A percentile compares a stretch with the other conserved stretches of the same genome.
phyloP scores from a whole-genome alignment of 92 coral and sea anemone genomes.

The Porites cylindrica region DNA sequence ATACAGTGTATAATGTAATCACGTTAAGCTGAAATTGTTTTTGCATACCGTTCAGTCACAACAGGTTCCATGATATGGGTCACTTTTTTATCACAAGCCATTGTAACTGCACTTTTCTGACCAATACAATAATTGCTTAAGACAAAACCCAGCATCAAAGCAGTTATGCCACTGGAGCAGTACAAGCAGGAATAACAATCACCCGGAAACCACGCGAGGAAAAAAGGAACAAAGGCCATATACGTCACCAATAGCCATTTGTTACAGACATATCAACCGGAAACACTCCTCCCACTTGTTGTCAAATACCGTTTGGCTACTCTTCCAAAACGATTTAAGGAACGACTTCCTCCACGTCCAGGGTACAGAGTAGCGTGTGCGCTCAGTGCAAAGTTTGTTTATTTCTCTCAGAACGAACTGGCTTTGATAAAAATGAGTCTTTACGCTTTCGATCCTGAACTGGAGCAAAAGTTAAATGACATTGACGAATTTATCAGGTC shows the following conservation, averaged over 20 bases:
- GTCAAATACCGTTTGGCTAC: constrained; percentile 12
- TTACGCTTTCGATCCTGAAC: constrained; percentile 50
- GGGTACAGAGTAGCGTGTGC: neutral
- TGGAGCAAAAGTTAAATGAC: constrained; percentile 53
- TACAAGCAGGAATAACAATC: constrained; percentile 50
- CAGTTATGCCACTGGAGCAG: constrained; percentile 26
- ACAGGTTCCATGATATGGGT: neutral
- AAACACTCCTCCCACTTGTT: constrained; percentile 44
- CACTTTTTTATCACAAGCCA: neutral
- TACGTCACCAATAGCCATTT: constrained; percentile 50
- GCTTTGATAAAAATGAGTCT: constrained; percentile 42
- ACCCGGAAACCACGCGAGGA: constrained; percentile 53
- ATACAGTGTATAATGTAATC: neutral
- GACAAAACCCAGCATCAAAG: neutral
- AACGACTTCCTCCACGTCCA: constrained; percentile 58
- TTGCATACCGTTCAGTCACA: neutral
- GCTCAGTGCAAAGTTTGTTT: constrained; percentile 18
- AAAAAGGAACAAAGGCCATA: constrained; percentile 42
- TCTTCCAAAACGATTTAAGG: constrained; percentile 45
- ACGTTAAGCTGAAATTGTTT: neutral
- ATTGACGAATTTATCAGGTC: constrained; percentile 53
- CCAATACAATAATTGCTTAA: neutral
- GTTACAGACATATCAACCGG: constrained; percentile 36
- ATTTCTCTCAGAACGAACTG: neutral
- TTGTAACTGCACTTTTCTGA: neutral